Conservation (phyloP, 2,113 vertebrate species). For the Chamaetylas fuelleborni region DNA sequence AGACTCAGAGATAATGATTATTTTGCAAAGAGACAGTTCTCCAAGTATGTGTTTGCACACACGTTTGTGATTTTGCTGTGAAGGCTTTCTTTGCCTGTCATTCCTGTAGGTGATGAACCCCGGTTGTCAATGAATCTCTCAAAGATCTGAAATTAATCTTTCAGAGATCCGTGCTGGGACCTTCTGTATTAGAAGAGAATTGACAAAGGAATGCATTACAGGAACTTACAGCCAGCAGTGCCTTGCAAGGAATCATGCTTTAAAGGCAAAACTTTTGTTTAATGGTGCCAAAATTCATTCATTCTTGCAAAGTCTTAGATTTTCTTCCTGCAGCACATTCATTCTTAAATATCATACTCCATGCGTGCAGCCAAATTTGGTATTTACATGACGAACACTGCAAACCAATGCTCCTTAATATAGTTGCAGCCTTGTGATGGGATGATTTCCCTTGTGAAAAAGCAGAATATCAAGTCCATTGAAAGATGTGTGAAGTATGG, state of each 20-base stretch:
- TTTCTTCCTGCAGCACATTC: constrained; percentile 25
- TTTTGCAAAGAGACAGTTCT: neutral
- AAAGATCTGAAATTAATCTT: constrained; percentile 16
- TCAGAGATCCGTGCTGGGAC: neutral
- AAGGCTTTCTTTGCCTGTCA: neutral
- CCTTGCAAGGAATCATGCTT: neutral
- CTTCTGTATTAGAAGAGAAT: neutral
- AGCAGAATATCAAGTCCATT: constrained; percentile 58
- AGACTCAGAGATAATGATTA: neutral
- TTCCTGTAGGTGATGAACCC: neutral
- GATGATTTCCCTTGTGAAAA: constrained; percentile 55
- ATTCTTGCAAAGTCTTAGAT: constrained; percentile 1
- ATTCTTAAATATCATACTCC: constrained; percentile 49
- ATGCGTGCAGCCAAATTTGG: neutral
- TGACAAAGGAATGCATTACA: neutral
- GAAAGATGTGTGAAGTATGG: constrained; percentile 30
- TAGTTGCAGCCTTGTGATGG: constrained; percentile 39
- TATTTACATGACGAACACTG: neutral
- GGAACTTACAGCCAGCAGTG: neutral
- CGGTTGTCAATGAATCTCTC: neutral
- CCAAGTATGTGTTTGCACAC: neutral
- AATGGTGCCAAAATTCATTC: constrained; percentile 34
- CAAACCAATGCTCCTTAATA: constrained; percentile 33
- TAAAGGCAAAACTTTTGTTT: constrained; percentile 33
- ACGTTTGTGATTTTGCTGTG: neutral